These are phyloP conservation scores for Lithophane ornitopus DNA, from an alignment of 2,888 invertebrate species.

Conservation along the genomic window DNA sequence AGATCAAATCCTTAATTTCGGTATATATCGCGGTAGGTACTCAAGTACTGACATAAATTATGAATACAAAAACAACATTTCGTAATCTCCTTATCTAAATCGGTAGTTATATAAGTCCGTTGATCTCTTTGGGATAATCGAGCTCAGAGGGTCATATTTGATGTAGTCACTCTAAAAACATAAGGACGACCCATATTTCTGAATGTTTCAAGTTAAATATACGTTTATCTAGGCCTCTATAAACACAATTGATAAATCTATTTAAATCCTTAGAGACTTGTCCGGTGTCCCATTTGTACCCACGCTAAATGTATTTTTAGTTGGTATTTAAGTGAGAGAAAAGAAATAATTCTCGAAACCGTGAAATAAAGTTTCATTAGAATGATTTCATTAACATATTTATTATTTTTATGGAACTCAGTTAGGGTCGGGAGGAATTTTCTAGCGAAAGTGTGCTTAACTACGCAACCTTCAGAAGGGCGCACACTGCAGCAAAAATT, in stretches of 20 bases:
- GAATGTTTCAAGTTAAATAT: conserved; percentile 14
- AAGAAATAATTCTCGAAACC: conserved; percentile 14
- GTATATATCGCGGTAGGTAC: not conserved
- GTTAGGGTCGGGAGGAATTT: conserved; percentile 18
- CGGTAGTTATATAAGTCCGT: conserved; percentile 32
- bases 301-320: conserved; percentile 46
- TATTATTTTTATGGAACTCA: conserved; percentile 20
- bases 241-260: conserved; percentile 24
- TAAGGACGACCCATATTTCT: not conserved
- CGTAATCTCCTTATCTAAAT: conserved; percentile 30
- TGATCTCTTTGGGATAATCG: conserved; percentile 15
- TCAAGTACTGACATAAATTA: not conserved
- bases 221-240: conserved; percentile 14
- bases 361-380: conserved; percentile 15
- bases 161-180: conserved; percentile 10
- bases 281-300: conserved; percentile 38
- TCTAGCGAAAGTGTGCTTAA: not conserved
- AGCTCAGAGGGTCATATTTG: conserved; percentile 18
- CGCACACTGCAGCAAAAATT: not conserved
- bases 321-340: conserved; percentile 27
- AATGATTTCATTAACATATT: conserved; percentile 41
- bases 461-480: not conserved
- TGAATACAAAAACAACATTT: conserved; percentile 7
- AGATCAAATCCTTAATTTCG: not conserved
- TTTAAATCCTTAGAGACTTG: conserved; percentile 26